Evolutionary conservation across 2,888 invertebrate species (phyloP).

Genomic region (Chymomyza amoena): DNA sequence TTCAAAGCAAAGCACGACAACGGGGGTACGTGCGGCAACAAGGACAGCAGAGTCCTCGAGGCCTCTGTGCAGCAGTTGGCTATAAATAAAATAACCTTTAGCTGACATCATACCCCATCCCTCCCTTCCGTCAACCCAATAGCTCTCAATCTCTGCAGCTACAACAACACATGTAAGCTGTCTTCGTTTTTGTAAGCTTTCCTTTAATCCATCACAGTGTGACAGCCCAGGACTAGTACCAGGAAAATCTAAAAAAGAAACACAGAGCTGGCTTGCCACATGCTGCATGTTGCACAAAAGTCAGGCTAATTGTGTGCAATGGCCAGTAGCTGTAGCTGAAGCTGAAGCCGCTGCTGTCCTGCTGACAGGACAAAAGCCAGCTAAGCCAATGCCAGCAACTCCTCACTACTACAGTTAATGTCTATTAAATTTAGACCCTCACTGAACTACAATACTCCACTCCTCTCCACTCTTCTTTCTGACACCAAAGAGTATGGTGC

Average conservation of each 20-base stretch:
- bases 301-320: conserved; percentile 28
- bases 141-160: conserved; percentile 14
- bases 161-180: conserved; percentile 45
- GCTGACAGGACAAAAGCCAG: not conserved
- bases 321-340: conserved; percentile 12
- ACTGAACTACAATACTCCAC: not conserved
- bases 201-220: conserved; percentile 43
- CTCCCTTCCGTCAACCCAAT: not conserved
- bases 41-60: conserved; percentile 26
- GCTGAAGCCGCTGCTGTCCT: not conserved
- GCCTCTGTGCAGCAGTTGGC: conserved; percentile 27
- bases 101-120: not conserved
- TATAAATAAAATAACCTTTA: conserved; percentile 59
- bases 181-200: conserved; percentile 53
- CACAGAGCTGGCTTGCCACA: conserved; percentile 10
- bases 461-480: no score
- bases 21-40: conserved; percentile 27
- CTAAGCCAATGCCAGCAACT: not conserved
- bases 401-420: not conserved
- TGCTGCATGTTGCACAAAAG: conserved; percentile 22
- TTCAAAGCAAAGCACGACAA: conserved; percentile 35
- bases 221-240: not conserved
- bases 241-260: not conserved
- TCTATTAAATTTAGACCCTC: not conserved
- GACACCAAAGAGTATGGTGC: no score